Conservation (phyloP, 1,140 invertebrate genomes). For the Acromyrmex heyeri region DNA sequence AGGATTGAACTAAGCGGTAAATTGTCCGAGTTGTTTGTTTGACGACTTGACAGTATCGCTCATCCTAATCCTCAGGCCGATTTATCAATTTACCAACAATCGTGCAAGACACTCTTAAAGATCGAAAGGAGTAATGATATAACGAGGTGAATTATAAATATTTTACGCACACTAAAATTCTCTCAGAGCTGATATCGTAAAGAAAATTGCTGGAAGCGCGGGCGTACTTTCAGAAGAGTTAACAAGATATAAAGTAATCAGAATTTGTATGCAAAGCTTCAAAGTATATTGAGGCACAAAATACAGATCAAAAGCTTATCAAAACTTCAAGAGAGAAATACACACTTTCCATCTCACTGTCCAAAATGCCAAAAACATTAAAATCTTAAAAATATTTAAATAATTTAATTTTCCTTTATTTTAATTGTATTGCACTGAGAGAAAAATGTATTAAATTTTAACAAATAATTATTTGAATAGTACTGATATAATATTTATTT, state of each 20-base stretch:
- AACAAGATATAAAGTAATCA: conserved; percentile 39
- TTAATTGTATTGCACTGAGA: neutral
- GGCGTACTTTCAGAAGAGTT: conserved; percentile 1
- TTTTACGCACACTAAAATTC: conserved; percentile 33
- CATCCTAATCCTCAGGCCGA: conserved; percentile 37
- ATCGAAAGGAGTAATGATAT: neutral
- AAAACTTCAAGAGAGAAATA: conserved; percentile 15
- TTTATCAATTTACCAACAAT: conserved; percentile 56
- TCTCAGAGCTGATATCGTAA: neutral
- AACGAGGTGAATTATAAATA: conserved; percentile 26
- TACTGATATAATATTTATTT: too few species aligned
- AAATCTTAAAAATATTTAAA: neutral
- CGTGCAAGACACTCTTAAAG: conserved; percentile 35
- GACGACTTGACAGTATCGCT: conserved; percentile 52
- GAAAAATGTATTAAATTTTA: too few species aligned
- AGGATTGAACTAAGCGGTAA: conserved; percentile 54
- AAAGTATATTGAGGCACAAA: neutral
- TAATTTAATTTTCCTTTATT: neutral
- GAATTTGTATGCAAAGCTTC: conserved; percentile 35
- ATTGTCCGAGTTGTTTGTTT: conserved; percentile 47
- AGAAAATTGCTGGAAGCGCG: neutral
- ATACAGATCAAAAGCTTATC: neutral
- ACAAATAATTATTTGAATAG: too few species aligned
- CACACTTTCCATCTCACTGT: neutral
- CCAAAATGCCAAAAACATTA: neutral